Base-by-base conservation (phyloP, 2,888 invertebrate genomes). In the Tupiocoris notatus region DNA sequence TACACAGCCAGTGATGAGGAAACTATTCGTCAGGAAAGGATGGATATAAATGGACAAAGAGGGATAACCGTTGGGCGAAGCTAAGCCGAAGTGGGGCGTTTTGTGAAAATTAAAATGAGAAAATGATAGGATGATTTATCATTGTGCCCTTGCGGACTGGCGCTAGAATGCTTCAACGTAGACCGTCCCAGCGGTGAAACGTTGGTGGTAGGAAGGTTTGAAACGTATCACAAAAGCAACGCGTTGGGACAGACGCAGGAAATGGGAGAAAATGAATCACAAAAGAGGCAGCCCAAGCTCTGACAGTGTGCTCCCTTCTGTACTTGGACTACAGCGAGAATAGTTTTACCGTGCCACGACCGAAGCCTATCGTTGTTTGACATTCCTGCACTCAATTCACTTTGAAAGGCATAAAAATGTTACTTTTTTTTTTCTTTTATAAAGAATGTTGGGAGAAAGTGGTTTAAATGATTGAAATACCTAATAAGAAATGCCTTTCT, bases 121-220 rank as follows among this genome's bases (percentile, higher is more conserved):
- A 67, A 67, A 57, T 67, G 67, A 67, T 57, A 56, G 57, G 67
- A 67, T 57, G 67, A 67, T 67, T 67, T 67, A 67, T 67, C 67
- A 67, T 67, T 1, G 67, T 57, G 54, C 22, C 12, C 39, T 12
- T 3, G 6, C 6, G 39, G 39, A 39, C 39, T 7, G 39, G 39
- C 39, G 39, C 39, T 39, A 3, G 39, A 39, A 39, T 3, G 39
- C n/a, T n/a, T n/a, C n/a, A n/a, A n/a, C n/a, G n/a, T n/a, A n/a
- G 39, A 3, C 6, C 39, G 39, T 39, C 39, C 39, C 12, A 39
- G 39, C 39, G 39, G 39, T 39, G n/a, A n/a, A n/a, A n/a, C n/a
- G n/a, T n/a, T n/a, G n/a, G n/a, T 12, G 39, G 39, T 39, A 39
- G 39, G 39, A n/a, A 39, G 39, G 39, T 39, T 39, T 39, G 39